Evolutionary conservation across 1,140 invertebrate genomes (phyloP).

Genomic region (Episyrphus balteatus): DNA sequence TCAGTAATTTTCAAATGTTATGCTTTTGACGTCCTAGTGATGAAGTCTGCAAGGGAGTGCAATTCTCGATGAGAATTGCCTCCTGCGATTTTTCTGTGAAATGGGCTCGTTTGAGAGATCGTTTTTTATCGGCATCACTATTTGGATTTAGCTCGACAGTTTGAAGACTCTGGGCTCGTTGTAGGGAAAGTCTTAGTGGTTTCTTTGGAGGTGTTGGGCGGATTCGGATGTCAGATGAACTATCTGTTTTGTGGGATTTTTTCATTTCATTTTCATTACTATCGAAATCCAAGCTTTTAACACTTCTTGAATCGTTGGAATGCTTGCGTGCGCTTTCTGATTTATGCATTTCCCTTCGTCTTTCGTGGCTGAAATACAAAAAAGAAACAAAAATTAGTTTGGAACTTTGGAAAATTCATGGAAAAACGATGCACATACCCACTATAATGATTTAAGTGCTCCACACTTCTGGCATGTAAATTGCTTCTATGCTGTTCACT

Average conservation of each 20-base stretch:
- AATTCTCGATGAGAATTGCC: slow-evolving; percentile 22
- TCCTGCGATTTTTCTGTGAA: slow-evolving; percentile 19
- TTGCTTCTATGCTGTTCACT: slow-evolving; percentile 16
- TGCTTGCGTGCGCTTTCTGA: slow-evolving; percentile 26
- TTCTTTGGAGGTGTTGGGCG: slow-evolving; percentile 72
- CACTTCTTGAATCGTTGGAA: slow-evolving; percentile 43
- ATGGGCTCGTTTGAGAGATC: slow-evolving; percentile 29
- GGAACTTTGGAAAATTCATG: background rate
- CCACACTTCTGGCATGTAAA: slow-evolving; percentile 28
- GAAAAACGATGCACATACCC: slow-evolving; percentile 13
- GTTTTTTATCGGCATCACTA: slow-evolving; percentile 21
- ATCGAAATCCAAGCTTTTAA: slow-evolving; percentile 55
- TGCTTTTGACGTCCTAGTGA: slow-evolving; percentile 30
- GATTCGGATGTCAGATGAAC: slow-evolving; percentile 43
- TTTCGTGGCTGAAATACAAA: slow-evolving; percentile 13
- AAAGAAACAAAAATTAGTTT: background rate
- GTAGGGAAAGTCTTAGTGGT: slow-evolving; percentile 66
- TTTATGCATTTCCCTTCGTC: slow-evolving; percentile 19
- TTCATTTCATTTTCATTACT: slow-evolving; percentile 26
- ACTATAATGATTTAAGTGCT: slow-evolving; percentile 32
- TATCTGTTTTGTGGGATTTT: slow-evolving; percentile 36
- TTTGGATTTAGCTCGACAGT: slow-evolving; percentile 44
- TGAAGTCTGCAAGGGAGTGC: slow-evolving; percentile 25
- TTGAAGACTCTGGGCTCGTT: slow-evolving; percentile 66
- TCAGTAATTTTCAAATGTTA: slow-evolving; percentile 16